Percentiles rank a stretch among this genome's conserved stretches.
phyloP scores from a whole-genome alignment of 1,140 invertebrate species.

The Ruditapes philippinarum region DNA sequence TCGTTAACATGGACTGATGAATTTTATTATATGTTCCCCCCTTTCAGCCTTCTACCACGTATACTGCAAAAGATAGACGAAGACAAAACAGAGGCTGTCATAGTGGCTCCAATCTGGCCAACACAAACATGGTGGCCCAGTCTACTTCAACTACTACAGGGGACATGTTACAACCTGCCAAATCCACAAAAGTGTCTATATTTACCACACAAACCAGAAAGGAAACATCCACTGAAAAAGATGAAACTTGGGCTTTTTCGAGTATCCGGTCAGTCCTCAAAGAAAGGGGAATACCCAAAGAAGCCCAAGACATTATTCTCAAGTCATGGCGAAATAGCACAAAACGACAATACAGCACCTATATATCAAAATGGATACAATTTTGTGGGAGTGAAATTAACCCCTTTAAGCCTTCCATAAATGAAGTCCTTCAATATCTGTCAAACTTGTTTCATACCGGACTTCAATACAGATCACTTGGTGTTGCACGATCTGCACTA shows the following conservation, averaged over 20 bases:
- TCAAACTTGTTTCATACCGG: not conserved
- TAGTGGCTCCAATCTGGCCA: constrained; percentile 19
- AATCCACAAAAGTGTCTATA: not conserved
- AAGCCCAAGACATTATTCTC: not conserved
- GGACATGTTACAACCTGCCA: not conserved
- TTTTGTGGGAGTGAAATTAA: constrained; percentile 16
- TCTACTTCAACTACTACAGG: not conserved
- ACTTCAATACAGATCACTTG: constrained; percentile 39
- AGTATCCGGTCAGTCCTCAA: not conserved
- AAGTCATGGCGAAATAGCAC: not conserved
- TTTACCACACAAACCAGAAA: not conserved
- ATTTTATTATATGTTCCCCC: not conserved
- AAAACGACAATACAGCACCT: not conserved
- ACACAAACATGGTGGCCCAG: constrained; percentile 20
- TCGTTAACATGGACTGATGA: not conserved
- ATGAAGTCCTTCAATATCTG: not conserved
- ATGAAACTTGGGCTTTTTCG: not conserved
- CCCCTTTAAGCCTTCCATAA: not conserved
- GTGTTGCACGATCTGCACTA: constrained; percentile 57
- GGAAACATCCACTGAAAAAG: constrained; percentile 49
- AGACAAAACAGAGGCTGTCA: not conserved
- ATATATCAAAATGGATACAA: constrained; percentile 21
- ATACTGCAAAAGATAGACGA: not conserved
- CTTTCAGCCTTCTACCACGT: not conserved
- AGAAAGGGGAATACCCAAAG: not conserved